Evolutionary conservation across 2,888 invertebrate species (phyloP).

Genomic region (Diadegma fenestrale): DNA sequence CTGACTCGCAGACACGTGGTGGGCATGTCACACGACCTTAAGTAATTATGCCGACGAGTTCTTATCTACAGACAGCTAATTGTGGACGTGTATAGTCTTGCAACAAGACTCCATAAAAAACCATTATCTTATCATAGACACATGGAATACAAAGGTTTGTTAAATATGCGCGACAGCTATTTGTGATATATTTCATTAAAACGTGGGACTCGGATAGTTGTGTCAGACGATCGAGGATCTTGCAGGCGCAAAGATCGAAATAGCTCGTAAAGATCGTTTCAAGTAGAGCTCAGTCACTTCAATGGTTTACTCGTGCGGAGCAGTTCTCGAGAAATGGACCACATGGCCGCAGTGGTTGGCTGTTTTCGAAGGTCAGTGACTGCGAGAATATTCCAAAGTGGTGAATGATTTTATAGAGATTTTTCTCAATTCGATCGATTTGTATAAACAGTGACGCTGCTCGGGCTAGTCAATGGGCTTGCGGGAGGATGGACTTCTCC

Average conservation of each 20-base stretch:
- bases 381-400: background rate
- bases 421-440: conserved; percentile 5
- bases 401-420: background rate
- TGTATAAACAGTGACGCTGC: conserved; percentile 70
- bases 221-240: conserved; percentile 39
- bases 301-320: conserved; percentile 42
- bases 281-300: background rate
- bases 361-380: conserved; percentile 55
- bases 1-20: background rate
- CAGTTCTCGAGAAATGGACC: conserved; percentile 44
- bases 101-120: background rate
- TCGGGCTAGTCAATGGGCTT: conserved; percentile 73
- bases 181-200: background rate
- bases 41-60: background rate
- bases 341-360: conserved; percentile 70
- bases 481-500: conserved; percentile 79
- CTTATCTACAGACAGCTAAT: background rate
- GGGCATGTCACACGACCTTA: background rate
- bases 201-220: background rate
- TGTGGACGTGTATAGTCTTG: background rate
- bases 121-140: conserved; percentile 50
- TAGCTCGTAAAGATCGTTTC: background rate
- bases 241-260: conserved; percentile 20
- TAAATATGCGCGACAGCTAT: background rate
- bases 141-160: conserved; percentile 15